These are phyloP conservation scores for Phrynosoma platyrhinos DNA, from an alignment of 2,113 vertebrate species.

Conservation along the genomic window DNA sequence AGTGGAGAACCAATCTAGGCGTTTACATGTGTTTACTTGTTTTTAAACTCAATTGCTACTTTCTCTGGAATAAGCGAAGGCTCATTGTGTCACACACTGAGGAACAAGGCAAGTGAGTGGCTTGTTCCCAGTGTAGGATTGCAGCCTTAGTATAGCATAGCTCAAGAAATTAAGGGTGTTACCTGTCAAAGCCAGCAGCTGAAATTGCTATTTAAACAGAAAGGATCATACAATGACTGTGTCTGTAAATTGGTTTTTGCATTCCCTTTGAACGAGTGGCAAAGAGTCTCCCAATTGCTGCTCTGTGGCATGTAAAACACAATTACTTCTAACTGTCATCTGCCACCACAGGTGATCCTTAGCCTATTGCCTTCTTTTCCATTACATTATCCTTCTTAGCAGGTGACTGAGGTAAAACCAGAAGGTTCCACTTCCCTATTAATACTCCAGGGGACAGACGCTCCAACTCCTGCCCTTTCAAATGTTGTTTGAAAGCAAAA, in stretches of 20 bases:
- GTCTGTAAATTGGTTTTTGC: slow-evolving; percentile 15
- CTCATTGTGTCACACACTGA: too few relatives aligned
- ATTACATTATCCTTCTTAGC: slow-evolving; percentile 37
- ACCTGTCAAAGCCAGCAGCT: neutral
- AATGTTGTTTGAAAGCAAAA: slow-evolving; percentile 40
- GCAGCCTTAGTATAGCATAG: neutral
- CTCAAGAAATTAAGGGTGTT: neutral
- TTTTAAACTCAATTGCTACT: too few relatives aligned
- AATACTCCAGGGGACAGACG: slow-evolving; percentile 17
- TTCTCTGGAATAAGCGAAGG: too few relatives aligned
- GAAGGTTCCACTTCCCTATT: slow-evolving; percentile 6
- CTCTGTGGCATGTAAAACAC: slow-evolving; percentile 1
- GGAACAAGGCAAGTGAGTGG: neutral
- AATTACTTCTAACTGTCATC: slow-evolving; percentile 21
- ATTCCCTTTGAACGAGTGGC: slow-evolving; percentile 11
- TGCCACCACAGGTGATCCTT: slow-evolving; percentile 1
- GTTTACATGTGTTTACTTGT: too few relatives aligned
- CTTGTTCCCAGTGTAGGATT: too few relatives aligned
- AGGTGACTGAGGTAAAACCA: slow-evolving; percentile 33
- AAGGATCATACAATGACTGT: neutral
- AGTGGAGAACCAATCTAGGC: too few relatives aligned
- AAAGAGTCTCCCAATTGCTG: neutral
- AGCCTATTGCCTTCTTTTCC: neutral
- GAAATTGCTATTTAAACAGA: neutral
- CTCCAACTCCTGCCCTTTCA: neutral